Evolutionary conservation across 53 echinoderm and acorn worm genomes (phyloP), one percentile per base, ranked within the genome.

Genomic region (Hippasteria phrygiana): DNA sequence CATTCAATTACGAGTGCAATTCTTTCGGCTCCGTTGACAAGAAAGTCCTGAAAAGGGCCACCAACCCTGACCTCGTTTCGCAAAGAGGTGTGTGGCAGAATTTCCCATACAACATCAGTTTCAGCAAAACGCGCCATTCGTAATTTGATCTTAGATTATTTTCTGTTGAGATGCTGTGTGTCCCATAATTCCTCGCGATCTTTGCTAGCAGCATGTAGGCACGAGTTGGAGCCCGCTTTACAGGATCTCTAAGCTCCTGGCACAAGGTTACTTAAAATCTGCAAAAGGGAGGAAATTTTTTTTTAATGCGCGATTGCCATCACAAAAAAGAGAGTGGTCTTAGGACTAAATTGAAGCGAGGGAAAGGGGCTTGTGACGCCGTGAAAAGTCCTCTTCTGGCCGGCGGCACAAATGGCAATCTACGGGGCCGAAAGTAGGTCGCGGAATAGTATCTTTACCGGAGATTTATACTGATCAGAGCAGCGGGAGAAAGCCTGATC

Each of bases 301-400:
- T 65, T 81, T 39, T 65, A 43, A 81, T 78, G 18, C 62, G 43
- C 16, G 81, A 81, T 81, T 81, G 42, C 64, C 12, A 81, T 81
- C 81, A 37, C 12, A 24, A 65, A 20, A 55, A 11, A 78, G 78
- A 55, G 31, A 66, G 67, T 66, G 67, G 78, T 50, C 33, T 34
- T 29, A 76, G 29, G 36, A 32, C 53, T 76, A 75, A 75, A 76
- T 76, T 76, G 50, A 43, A 76, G 51, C 76, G 53, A 50, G 33
- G 50, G 76, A 50, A 34, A 50, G 59, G 51, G 76, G 51, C 51
- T 76, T 51, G 76, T 27, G n/a, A 48, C 43, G 50, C 18, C 54
- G 34, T 32, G 1, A 32, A 76, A 28, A 3, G 67, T 67, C 26
- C 16, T 24, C 24, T 0, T 22, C 34, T 33, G 9, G 47, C 76